Evolutionary conservation across 2,113 vertebrate species (phyloP).

Genomic region (Heterocephalus glaber): DNA sequence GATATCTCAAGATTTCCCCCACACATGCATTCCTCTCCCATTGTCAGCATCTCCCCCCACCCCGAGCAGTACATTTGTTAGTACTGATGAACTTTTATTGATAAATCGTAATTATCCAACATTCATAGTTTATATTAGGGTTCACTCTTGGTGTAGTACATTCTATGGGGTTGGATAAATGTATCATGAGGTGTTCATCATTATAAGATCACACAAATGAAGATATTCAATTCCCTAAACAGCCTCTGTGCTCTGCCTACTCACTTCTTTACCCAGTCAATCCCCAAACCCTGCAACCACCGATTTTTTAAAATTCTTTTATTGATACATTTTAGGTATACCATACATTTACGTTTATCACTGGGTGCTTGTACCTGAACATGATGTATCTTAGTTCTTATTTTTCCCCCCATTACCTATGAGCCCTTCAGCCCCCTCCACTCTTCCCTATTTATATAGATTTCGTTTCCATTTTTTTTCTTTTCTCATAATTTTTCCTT

Average conservation of each 20-base stretch:
- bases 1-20: not conserved
- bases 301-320: too few relatives aligned
- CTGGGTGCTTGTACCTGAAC: too few relatives aligned
- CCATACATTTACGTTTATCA: too few relatives aligned
- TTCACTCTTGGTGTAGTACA: not conserved
- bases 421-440: too few relatives aligned
- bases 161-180: not conserved
- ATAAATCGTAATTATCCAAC: not conserved
- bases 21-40: not conserved
- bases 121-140: not conserved
- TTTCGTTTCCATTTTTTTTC: too few relatives aligned
- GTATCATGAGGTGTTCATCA: not conserved
- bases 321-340: too few relatives aligned
- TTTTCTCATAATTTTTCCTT: too few relatives aligned
- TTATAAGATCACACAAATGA: not conserved
- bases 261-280: not conserved
- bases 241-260: not conserved
- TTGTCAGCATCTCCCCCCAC: not conserved
- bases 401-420: too few relatives aligned
- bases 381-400: too few relatives aligned
- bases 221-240: not conserved
- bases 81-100: not conserved
- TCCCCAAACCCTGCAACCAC: not conserved
- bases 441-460: too few relatives aligned
- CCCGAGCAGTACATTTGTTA: too few relatives aligned